phyloP scores from a whole-genome alignment of 2,888 invertebrate species.

The Antheraea assamensis region DNA sequence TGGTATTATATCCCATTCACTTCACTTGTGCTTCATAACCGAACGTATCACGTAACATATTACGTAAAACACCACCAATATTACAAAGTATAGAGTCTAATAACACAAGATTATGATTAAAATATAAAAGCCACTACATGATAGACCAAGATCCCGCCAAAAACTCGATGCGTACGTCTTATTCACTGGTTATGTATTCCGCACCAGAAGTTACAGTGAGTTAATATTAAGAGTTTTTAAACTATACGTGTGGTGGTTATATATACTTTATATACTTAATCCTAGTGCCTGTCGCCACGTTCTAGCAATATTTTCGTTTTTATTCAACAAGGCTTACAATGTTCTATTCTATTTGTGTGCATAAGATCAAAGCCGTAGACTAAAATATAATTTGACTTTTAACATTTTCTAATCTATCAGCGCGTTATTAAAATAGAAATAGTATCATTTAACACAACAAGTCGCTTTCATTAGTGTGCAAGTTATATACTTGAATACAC shows the following conservation, averaged over 20 bases:
- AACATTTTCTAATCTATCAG: background rate
- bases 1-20: too few species aligned
- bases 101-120: too few species aligned
- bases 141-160: too few species aligned
- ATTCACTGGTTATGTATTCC: background rate
- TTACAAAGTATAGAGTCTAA: too few species aligned
- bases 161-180: too few species aligned
- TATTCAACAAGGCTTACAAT: background rate
- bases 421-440: background rate
- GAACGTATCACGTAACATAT: too few species aligned
- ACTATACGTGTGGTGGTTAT: background rate
- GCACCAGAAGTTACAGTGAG: background rate
- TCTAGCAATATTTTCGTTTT: background rate
- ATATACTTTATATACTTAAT: background rate
- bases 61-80: too few species aligned
- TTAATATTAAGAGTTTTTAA: background rate
- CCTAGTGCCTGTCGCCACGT: background rate
- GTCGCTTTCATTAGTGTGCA: background rate
- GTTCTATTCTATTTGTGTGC: background rate
- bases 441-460: background rate
- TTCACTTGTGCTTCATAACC: too few species aligned
- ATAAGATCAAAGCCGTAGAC: background rate
- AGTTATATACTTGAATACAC: background rate
- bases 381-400: background rate
- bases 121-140: too few species aligned